Evolutionary conservation across 1,140 invertebrate species (phyloP), one percentile per base, ranked within the genome.

Genomic region (Zaprionus gabonicus): DNA sequence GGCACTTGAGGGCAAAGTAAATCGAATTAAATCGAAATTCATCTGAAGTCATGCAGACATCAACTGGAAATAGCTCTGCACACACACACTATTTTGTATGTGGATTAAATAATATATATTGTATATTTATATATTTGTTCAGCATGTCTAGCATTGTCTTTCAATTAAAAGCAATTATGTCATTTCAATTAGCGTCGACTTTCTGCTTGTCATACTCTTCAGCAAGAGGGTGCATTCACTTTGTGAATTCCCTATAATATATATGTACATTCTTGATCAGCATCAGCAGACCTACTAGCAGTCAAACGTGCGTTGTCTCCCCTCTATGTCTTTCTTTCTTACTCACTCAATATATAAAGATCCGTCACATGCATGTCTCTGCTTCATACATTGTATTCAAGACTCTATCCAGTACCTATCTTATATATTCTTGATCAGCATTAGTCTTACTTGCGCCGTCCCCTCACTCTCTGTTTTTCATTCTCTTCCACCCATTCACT

Each of bases 1-100:
- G 9, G 17, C 17, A 4, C n/a, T 20, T n/a, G 46, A 49, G 23
- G 46, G 46, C 46, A 49, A 20, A 49, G 44, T 17, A 49, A 17
- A 49, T 49, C 46, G 20, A 49, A 49, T 49, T 20, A 49, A 49
- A 23, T 49, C 17, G 31, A 49, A 49, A 49, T 49, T 41, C 38
- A n/a, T 41, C 15, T 41, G 15, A 41, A 41, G 15, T 41, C 38
- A 41, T 41, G 38, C 38, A 41, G 38, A 41, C 38, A 41, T 41
- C 38, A 41, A 41, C 7, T 41, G n/a, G 15, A 41, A 41, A n/a
- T n/a, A 7, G 15, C 38, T 41, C 15, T n/a, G 38, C 5, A 41
- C n/a, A 6, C n/a, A n/a, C n/a, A 41, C 2, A 41, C 13, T 41
- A n/a, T n/a, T 41, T n/a, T 41, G 38, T 41, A 41, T n/a, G n/a